These are phyloP conservation scores for Antitype chi DNA, from an alignment of 2,888 invertebrate species.

Conservation along the genomic window DNA sequence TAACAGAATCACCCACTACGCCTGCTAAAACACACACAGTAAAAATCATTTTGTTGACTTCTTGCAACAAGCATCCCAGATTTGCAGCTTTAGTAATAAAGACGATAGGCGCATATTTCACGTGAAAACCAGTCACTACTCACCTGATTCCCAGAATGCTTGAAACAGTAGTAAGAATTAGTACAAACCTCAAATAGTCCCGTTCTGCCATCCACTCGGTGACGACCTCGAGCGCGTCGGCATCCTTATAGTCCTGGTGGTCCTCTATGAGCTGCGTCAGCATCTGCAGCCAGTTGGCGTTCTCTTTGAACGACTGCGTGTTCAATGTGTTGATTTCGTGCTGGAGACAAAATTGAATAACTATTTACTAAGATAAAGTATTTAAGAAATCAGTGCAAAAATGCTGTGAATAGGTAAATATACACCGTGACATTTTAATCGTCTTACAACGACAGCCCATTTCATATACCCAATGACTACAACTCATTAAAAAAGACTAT, in stretches of 20 bases:
- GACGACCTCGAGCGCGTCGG: constrained; percentile 92
- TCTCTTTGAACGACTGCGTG: constrained; percentile 94
- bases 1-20: background rate
- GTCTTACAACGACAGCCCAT: no score
- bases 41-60: background rate
- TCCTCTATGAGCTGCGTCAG: constrained; percentile 97
- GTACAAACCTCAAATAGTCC: constrained; percentile 92
- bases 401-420: background rate
- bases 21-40: background rate
- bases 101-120: background rate
- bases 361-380: background rate
- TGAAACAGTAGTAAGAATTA: background rate
- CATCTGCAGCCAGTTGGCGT: constrained; percentile 98
- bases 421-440: no score
- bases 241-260: constrained; percentile 94
- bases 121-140: background rate
- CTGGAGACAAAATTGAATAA: constrained; percentile 83
- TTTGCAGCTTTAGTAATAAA: background rate
- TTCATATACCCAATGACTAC: no score
- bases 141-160: constrained; percentile 13
- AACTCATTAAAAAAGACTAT: no score
- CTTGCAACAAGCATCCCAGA: background rate
- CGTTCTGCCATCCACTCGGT: constrained; percentile 95
- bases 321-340: constrained; percentile 98
- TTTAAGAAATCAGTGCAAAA: background rate